These are phyloP conservation scores for Anguilla rostrata DNA, from an alignment of 2,113 vertebrate species.

Conservation along the genomic window DNA sequence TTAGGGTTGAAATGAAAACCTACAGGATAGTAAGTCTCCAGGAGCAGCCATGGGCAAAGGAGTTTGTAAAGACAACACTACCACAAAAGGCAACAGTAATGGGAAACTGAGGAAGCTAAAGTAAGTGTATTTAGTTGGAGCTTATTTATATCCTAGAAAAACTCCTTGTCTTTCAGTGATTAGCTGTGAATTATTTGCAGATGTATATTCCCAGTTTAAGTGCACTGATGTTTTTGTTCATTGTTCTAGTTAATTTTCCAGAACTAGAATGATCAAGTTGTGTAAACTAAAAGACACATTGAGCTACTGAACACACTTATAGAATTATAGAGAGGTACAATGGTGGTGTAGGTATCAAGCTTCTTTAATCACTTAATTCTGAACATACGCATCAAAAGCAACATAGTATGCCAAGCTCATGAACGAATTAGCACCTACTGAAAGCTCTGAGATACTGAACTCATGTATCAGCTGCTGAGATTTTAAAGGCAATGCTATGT, in stretches of 20 bases:
- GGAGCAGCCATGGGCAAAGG: neutral
- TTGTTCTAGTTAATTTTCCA: neutral
- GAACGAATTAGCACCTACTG: neutral
- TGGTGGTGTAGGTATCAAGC: neutral
- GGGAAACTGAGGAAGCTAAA: no score
- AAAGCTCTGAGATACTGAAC: neutral
- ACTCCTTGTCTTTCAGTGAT: no score
- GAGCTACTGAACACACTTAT: neutral
- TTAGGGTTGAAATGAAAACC: no score
- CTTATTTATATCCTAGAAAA: no score
- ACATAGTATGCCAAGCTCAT: neutral
- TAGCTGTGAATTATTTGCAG: neutral
- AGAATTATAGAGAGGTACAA: neutral
- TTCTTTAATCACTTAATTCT: neutral
- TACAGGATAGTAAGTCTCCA: no score
- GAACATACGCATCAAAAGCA: neutral
- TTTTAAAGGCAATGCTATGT: neutral
- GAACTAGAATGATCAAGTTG: neutral
- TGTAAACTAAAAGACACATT: neutral
- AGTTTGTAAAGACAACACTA: neutral
- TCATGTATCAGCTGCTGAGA: no score
- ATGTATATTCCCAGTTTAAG: neutral
- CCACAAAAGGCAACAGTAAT: neutral
- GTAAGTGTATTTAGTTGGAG: no score
- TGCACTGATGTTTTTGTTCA: neutral